phyloP scores from a whole-genome alignment of 1,140 invertebrate species.

The Caenorhabditis latens region DNA sequence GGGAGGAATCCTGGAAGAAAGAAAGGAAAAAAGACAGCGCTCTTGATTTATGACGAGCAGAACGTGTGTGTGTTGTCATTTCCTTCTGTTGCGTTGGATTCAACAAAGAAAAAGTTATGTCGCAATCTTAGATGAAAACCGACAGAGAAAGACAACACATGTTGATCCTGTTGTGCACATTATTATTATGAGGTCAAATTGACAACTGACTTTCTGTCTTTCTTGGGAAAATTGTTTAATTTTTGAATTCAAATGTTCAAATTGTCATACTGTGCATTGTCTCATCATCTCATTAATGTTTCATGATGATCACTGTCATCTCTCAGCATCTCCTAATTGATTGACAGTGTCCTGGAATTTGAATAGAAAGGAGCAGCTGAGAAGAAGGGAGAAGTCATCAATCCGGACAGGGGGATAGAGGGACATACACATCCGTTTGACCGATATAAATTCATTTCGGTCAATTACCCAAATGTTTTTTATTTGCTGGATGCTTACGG shows the following conservation, averaged over 20 bases:
- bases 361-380: constrained; percentile 48
- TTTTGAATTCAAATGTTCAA: constrained; percentile 4
- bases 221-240: neutral
- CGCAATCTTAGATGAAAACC: neutral
- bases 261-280: neutral
- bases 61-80: neutral
- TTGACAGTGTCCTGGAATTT: constrained; percentile 35
- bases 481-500: constrained; percentile 23
- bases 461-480: constrained; percentile 48
- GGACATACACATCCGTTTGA: constrained; percentile 16
- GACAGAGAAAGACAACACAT: neutral
- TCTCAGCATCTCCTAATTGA: constrained; percentile 14
- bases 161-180: neutral
- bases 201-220: neutral
- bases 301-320: neutral
- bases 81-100: neutral
- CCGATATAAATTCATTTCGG: constrained; percentile 40
- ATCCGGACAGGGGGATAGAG: neutral
- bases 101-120: constrained; percentile 36
- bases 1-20: neutral
- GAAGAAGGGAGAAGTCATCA: constrained; percentile 13
- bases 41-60: constrained; percentile 47
- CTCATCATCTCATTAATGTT: constrained; percentile 11
- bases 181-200: constrained; percentile 2
- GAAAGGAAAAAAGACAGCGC: constrained; percentile 12